Percentiles rank a stretch among this genome's conserved stretches.
phyloP scores from a whole-genome alignment of 2,113 vertebrate species.

The Myotis lucifugus region DNA sequence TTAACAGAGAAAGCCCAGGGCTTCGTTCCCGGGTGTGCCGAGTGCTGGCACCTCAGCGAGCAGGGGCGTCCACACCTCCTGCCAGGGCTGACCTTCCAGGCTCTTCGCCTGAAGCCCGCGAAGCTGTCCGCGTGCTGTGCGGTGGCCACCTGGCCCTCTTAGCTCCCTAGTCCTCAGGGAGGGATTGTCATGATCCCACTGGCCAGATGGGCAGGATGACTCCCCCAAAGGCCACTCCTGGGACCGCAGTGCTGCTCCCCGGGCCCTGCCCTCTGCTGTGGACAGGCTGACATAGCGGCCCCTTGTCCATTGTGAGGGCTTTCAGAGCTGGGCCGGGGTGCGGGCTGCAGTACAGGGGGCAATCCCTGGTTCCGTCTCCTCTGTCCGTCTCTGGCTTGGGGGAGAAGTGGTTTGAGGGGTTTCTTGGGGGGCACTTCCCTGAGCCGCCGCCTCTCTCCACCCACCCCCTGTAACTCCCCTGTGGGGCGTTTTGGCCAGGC shows the following conservation, averaged over 20 bases:
- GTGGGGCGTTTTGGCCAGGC: neutral
- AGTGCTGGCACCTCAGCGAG: rapidly evolving
- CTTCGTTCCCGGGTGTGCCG: neutral
- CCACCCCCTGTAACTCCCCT: rapidly evolving
- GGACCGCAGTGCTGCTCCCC: neutral
- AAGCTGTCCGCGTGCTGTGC: rapidly evolving
- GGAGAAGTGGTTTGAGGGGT: neutral
- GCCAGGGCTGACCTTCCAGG: rapidly evolving
- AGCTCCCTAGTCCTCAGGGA: neutral
- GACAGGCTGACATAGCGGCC: neutral
- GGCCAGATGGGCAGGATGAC: neutral
- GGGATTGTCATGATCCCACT: neutral
- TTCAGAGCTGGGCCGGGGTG: neutral
- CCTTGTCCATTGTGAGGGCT: neutral
- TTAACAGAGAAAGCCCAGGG: neutral
- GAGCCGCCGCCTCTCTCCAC: neutral
- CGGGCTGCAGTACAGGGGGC: neutral
- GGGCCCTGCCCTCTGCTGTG: neutral
- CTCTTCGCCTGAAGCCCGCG: rapidly evolving
- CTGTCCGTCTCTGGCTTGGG: neutral
- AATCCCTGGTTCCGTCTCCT: neutral
- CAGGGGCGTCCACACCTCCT: rapidly evolving
- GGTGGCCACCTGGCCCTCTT: neutral
- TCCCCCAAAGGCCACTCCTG: neutral
- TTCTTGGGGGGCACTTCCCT: no score